These are phyloP conservation scores for Drosophila melanosoma DNA, from an alignment of 2,888 invertebrate species.

Conservation along the genomic window DNA sequence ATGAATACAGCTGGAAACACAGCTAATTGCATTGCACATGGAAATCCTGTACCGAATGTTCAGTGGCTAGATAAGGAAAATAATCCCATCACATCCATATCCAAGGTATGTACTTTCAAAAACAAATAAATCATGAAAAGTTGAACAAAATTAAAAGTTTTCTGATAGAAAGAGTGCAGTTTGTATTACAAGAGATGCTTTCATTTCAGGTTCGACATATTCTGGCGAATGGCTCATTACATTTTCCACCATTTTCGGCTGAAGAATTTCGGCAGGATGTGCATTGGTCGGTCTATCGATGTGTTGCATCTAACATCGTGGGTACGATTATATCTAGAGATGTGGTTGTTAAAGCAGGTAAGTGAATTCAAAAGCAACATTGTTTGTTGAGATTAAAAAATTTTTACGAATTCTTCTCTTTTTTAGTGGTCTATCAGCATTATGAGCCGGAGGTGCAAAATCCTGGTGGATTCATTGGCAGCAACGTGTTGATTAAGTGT, in stretches of 20 bases:
- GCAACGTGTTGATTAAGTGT: conserved; percentile 87
- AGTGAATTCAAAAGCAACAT: not conserved
- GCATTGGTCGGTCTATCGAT: conserved; percentile 87
- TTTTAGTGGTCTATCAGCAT: conserved; percentile 86
- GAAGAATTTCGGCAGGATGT: conserved; percentile 87
- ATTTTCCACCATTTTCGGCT: conserved; percentile 87
- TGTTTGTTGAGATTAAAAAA: not conserved
- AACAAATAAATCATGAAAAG: not conserved
- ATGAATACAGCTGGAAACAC: conserved; percentile 86
- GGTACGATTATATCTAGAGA: conserved; percentile 86
- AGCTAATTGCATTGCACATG: conserved; percentile 86
- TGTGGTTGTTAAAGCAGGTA: conserved; percentile 86
- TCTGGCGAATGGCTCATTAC: conserved; percentile 86
- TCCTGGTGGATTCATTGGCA: conserved; percentile 86
- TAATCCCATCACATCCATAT: conserved; percentile 86
- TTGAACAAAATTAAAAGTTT: not conserved
- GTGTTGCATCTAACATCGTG: conserved; percentile 86
- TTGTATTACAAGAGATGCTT: not conserved
- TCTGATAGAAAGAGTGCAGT: not conserved
- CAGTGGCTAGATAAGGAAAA: conserved; percentile 87
- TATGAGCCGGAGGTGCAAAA: conserved; percentile 87
- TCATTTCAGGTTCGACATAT: conserved; percentile 85
- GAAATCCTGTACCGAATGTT: conserved; percentile 86
- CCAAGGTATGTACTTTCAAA: conserved; percentile 78
- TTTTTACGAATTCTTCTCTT: not conserved